Conservation (phyloP, 2,797 vertebrate species). For the Peromyscus eremicus region DNA sequence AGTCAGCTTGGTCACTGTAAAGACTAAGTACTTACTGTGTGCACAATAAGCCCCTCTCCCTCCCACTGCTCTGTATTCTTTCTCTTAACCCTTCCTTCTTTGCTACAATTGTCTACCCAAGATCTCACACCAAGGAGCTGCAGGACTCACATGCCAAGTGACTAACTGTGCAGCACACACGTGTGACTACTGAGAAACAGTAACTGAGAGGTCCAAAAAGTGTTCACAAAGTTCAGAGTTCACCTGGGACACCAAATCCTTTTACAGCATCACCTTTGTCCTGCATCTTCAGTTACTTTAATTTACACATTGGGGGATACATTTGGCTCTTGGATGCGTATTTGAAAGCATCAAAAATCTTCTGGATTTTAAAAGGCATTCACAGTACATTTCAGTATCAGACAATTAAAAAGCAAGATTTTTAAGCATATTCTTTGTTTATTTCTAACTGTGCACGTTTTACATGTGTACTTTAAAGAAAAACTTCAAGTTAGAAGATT, state of each 20-base stretch:
- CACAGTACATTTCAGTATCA: not conserved
- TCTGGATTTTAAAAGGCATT: conserved; percentile 8
- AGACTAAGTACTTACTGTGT: not conserved
- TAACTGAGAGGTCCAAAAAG: not conserved
- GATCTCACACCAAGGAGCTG: not conserved
- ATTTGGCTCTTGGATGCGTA: not conserved
- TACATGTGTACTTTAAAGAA: not conserved
- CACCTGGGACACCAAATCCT: not conserved
- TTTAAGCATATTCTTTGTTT: not conserved
- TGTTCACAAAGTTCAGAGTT: not conserved
- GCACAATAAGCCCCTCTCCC: too few relatives aligned
- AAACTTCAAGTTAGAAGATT: not conserved
- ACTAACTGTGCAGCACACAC: too few relatives aligned
- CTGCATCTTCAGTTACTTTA: not conserved
- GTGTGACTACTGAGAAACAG: not conserved
- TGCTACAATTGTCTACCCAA: not conserved
- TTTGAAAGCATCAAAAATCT: not conserved
- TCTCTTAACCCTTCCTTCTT: not conserved
- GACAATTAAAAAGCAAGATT: not conserved
- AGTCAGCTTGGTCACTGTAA: not conserved
- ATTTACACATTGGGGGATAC: not conserved
- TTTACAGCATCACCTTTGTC: not conserved
- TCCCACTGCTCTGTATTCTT: not conserved
- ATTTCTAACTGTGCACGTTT: conserved; percentile 55
- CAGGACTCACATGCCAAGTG: not conserved